A percentile compares a stretch with the other conserved stretches of the same genome.
These are phyloP conservation scores for Harpalus rufipes DNA, from an alignment of 2,888 invertebrate species.

Conservation along the genomic window DNA sequence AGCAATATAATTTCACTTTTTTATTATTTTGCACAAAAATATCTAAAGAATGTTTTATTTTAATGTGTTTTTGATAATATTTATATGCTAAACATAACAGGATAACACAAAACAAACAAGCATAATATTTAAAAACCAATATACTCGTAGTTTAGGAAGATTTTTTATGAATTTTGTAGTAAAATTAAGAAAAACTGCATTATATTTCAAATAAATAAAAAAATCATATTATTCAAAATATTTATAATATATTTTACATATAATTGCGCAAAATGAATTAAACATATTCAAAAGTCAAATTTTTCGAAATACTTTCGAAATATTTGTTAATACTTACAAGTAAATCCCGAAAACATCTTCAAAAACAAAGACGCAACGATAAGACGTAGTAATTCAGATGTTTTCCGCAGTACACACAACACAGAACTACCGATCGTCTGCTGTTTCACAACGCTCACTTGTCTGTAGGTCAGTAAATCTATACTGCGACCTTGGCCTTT, in stretches of 20 bases:
- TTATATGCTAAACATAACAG: not conserved
- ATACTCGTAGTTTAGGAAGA: too few species aligned
- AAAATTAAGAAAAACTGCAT: too few species aligned
- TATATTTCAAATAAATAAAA: too few species aligned
- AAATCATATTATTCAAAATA: too few species aligned
- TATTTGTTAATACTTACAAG: conserved; percentile 52
- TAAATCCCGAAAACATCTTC: conserved; percentile 65
- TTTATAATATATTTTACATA: too few species aligned
- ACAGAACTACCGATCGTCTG: conserved; percentile 8
- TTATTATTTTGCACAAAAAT: too few species aligned
- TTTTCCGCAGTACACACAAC: conserved; percentile 11
- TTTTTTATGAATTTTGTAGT: too few species aligned
- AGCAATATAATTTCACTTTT: conserved; percentile 2
- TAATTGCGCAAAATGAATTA: too few species aligned
- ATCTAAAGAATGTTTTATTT: not conserved
- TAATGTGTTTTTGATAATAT: not conserved
- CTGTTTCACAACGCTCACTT: conserved; percentile 35
- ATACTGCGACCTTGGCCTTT: conserved; percentile 19
- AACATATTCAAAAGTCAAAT: not conserved
- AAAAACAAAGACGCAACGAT: conserved; percentile 34
- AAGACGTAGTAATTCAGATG: not conserved
- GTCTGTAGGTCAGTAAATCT: conserved; percentile 37
- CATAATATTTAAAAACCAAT: too few species aligned
- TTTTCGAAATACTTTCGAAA: too few species aligned
- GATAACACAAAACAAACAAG: too few species aligned